Evolutionary conservation across 2,113 vertebrate species (phyloP), one percentile per base, ranked within the genome.

Genomic region (Australoheros scitulus): DNA sequence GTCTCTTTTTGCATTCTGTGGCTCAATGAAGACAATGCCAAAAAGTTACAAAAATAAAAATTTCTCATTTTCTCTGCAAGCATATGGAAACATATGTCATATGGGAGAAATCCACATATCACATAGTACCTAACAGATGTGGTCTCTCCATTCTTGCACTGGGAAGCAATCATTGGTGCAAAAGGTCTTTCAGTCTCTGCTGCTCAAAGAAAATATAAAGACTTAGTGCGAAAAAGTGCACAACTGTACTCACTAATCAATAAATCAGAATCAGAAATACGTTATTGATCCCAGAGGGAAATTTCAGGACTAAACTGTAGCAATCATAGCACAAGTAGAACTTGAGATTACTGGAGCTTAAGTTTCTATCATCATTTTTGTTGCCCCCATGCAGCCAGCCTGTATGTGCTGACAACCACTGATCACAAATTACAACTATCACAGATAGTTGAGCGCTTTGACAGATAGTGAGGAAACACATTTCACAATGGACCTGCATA

Each of bases 371-470:
- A 20, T 34, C 68, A n/a, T 34, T 50, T 29, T 34, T 29, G 6
- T 68, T 77, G 55, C 32, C n/a, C 61, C 50, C n/a, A 65, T 2
- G 22, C 26, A 77, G 13, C 58, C 47, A 81, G 32, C 80, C 1
- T 47, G 7, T 15, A 47, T 41, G 61, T 77, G 68, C 24, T 61
- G 43, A 85, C 80, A 88, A 63, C 65, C 43, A 34, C 11, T 43
- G 14, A 81, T 74, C 32, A 77, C 57, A 34, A 61, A 58, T 18
- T 0, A 29, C 15, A 64, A 32, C 60, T 15, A 79, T 76, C 6
- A n/a, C 14, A 68, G 22, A 82, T 34, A 58, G 50, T 29, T 56
- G 20, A 78, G 34, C 80, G 29, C 22, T 82, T 63, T 52, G 50
- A 58, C 32, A 41, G 70, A 43, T 61, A 32, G 41, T 32, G 41